Conservation (phyloP, 2,113 vertebrate genomes). For the Erpornis zantholeuca region DNA sequence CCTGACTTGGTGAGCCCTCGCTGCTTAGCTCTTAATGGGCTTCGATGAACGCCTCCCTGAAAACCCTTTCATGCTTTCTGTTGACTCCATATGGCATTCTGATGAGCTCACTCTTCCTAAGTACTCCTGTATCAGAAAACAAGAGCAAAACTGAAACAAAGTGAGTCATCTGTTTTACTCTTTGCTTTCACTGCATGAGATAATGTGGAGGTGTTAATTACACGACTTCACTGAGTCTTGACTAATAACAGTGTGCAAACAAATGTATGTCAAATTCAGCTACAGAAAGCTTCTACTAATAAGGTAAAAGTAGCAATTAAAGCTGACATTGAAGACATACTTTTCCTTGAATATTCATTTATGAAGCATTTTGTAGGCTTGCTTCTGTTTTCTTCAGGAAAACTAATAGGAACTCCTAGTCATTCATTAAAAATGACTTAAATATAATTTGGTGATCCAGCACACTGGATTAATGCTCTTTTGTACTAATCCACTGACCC, state of each 20-base stretch:
- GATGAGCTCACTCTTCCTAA: conserved; percentile 75
- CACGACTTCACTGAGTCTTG: conserved; percentile 78
- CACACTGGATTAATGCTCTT: conserved; percentile 73
- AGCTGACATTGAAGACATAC: conserved; percentile 77
- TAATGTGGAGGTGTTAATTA: conserved; percentile 86
- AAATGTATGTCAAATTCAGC: conserved; percentile 78
- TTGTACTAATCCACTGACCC: conserved; percentile 78
- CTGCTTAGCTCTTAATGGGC: conserved; percentile 38
- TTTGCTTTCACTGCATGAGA: conserved; percentile 79
- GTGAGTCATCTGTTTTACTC: conserved; percentile 81
- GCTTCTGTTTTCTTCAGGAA: conserved; percentile 70
- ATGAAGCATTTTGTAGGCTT: conserved; percentile 69
- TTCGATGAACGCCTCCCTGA: conserved; percentile 31
- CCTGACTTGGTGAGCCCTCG: background rate
- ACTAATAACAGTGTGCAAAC: conserved; percentile 86
- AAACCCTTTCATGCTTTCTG: conserved; percentile 63
- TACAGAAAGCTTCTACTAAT: conserved; percentile 80
- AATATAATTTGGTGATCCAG: conserved; percentile 68
- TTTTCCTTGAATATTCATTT: conserved; percentile 78
- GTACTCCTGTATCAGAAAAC: conserved; percentile 78
- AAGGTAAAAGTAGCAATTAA: conserved; percentile 81
- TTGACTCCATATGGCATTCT: conserved; percentile 73
- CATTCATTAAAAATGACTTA: conserved; percentile 77
- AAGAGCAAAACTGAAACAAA: conserved; percentile 80
- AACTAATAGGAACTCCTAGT: conserved; percentile 63